Evolutionary conservation across 2,797 vertebrate genomes (phyloP).

Genomic region (Tinamus major): DNA sequence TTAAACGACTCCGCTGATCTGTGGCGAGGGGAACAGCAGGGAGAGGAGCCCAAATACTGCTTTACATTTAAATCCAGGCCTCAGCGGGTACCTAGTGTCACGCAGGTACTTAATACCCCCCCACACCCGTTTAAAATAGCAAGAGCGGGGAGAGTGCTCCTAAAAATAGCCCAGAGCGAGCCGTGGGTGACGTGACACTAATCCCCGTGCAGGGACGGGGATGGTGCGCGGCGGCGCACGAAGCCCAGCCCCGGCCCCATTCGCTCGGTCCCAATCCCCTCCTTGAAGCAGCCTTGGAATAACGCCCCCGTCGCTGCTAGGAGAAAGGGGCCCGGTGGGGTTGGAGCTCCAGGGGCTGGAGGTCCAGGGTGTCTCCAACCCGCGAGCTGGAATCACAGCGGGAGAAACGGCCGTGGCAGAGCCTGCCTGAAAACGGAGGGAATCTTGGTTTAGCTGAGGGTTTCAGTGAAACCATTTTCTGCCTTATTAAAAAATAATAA

Average conservation of each 20-base stretch:
- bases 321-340: neutral
- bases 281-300: no score
- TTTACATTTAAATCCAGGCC: slow-evolving; percentile 36
- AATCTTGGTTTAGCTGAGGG: neutral
- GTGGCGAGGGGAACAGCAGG: neutral
- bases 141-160: neutral
- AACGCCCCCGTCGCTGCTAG: no score
- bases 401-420: fast-evolving
- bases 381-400: neutral
- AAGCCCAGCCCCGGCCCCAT: fast-evolving
- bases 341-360: no score
- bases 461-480: slow-evolving; percentile 9
- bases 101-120: neutral
- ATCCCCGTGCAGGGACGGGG: neutral
- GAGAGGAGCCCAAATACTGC: slow-evolving; percentile 5
- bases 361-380: neutral
- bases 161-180: neutral
- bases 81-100: neutral
- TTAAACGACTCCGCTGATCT: neutral
- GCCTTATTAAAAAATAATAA: slow-evolving; percentile 48
- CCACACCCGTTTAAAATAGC: neutral
- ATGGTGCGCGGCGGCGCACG: fast-evolving
- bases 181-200: neutral
- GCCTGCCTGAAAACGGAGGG: neutral
- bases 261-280: no score